Base-by-base conservation (phyloP, 2,113 vertebrate species). In the Clarias gariepinus region DNA sequence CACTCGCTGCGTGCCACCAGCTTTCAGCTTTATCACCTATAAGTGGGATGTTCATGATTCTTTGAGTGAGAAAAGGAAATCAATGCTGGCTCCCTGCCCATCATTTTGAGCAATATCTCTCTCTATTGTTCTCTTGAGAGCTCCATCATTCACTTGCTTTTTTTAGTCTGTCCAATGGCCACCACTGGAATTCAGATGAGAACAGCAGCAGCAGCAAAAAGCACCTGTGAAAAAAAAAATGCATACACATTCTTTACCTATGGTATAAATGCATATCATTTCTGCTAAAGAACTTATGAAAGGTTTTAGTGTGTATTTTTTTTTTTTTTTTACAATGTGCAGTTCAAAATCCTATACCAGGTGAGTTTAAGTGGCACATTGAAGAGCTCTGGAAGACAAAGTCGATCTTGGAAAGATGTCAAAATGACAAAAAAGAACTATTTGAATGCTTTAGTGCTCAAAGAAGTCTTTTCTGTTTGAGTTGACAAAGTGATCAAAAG, bases 261-360 rank as follows among this genome's bases (percentile, higher is more conserved):
- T 3, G 84, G 55, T 53, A 33, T 81, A 73, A 19, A 57, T 87
- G 78, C 82, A 87, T 74, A 64, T 87, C 88, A 89, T 86, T 57
- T 64, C 53, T 41, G 68, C 1, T 64, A 63, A 61, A 36, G 69
- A 23, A n/a, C 13, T 52, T 12, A 61, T 28, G 64, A 81, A 64
- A 8, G 23, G 77, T 12, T 68, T 88, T 69, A 82, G 28, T 90
- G 73, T 80, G 52, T 79, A 41, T 28, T 81, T 77, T 36, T 41
- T 36, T 41, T 28, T 81, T 77, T 36, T 41, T 36, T 41, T 11
- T 73, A 21, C 25, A 86, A 58, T 36, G 30, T 57, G 12, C 76
- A 25, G 23, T 11, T 18, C 52, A 66, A 81, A 61, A 61, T 69
- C 13, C 36, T 73, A 30, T 2, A 85, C 64, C 87, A 85, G 88